Evolutionary conservation across 2,113 vertebrate species (phyloP).

Genomic region (Thinocorus orbignyianus): DNA sequence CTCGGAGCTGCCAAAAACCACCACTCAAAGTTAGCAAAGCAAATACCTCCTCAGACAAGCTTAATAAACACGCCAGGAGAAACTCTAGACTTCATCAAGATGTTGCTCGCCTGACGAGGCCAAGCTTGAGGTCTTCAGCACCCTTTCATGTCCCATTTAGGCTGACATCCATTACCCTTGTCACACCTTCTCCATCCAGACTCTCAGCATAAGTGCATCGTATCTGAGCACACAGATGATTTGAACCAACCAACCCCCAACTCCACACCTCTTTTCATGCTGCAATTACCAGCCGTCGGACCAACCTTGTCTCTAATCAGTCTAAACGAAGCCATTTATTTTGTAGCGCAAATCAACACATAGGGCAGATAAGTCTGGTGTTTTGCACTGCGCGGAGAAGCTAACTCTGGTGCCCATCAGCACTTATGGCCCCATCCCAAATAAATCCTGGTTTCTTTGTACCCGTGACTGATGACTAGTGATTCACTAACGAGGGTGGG

Average conservation of each 20-base stretch:
- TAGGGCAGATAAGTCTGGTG: not conserved
- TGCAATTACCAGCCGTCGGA: not conserved
- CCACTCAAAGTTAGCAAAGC: not conserved
- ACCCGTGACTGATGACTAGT: not conserved
- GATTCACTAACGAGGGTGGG: not conserved
- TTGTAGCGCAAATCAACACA: not conserved
- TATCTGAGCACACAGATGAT: not conserved
- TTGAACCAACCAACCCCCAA: not conserved
- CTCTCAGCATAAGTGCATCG: not conserved
- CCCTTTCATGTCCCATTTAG: conserved; percentile 10
- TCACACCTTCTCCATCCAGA: not conserved
- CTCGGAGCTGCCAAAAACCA: not conserved
- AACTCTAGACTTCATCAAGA: not conserved
- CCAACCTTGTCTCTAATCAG: conserved; percentile 24
- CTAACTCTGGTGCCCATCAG: not conserved
- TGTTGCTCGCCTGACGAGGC: not conserved
- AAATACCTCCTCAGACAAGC: conserved; percentile 16
- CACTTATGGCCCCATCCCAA: not conserved
- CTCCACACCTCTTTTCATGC: not conserved
- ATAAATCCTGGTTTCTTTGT: not conserved
- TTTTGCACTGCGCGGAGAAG: rapidly evolving
- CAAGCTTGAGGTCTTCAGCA: not conserved
- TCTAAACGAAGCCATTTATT: not conserved
- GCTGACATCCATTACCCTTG: not conserved
- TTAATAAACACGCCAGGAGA: conserved; percentile 13